Percentiles rank a stretch among this genome's conserved stretches.
These are phyloP conservation scores for Pantherophis guttatus DNA, from an alignment of 2,113 vertebrate genomes.

Conservation along the genomic window DNA sequence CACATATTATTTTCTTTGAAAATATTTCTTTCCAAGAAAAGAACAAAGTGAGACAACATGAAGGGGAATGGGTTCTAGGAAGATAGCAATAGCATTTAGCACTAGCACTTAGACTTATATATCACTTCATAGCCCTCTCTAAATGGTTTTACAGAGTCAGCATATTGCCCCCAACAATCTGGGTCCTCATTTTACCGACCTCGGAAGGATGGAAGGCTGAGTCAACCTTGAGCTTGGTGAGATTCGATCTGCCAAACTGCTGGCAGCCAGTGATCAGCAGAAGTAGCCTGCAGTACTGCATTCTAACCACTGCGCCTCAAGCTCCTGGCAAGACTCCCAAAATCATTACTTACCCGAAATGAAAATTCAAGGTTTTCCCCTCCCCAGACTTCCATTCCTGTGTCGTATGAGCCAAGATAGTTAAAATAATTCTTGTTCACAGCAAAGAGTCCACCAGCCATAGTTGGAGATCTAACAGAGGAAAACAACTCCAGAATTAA, in stretches of 20 bases:
- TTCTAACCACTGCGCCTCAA: too few relatives aligned
- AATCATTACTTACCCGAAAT: slow-evolving; percentile 83
- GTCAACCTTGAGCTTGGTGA: too few relatives aligned
- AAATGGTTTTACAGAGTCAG: too few relatives aligned
- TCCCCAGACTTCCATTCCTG: slow-evolving; percentile 99
- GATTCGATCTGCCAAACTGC: too few relatives aligned
- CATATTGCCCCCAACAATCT: too few relatives aligned
- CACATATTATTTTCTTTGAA: not conserved
- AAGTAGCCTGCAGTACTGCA: too few relatives aligned
- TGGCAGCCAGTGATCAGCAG: too few relatives aligned
- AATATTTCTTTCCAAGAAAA: too few relatives aligned
- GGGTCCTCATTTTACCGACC: too few relatives aligned
- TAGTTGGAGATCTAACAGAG: slow-evolving; percentile 88
- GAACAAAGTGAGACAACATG: not conserved
- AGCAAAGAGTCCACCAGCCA: slow-evolving; percentile 97
- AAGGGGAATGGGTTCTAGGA: not conserved
- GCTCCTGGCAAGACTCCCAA: not conserved
- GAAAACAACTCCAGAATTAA: slow-evolving; percentile 7
- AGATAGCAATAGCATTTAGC: not conserved
- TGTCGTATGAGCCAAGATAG: slow-evolving; percentile 96
- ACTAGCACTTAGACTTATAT: too few relatives aligned
- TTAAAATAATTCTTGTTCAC: slow-evolving; percentile 92
- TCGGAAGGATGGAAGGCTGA: too few relatives aligned
- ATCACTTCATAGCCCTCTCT: too few relatives aligned
- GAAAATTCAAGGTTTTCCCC: slow-evolving; percentile 99